Evolutionary conservation across 2,888 invertebrate genomes (phyloP).

Genomic region (Melikaiella ostensackeni): DNA sequence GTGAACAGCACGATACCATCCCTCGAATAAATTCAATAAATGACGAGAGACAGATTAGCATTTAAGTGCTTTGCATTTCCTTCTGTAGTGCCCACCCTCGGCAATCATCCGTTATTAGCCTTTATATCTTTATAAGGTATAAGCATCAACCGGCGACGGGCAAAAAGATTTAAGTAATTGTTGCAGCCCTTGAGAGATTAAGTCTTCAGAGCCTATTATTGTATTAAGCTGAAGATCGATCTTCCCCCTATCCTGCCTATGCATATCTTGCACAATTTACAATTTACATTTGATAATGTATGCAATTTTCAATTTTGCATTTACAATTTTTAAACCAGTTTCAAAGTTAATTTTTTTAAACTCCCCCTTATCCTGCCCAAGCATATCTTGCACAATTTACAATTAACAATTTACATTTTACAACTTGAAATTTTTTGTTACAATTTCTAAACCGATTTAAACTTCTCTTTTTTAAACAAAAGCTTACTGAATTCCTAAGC

Average conservation of each 20-base stretch:
- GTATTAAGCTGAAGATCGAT: conserved; percentile 24
- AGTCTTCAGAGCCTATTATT: conserved; percentile 19
- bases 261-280: background rate
- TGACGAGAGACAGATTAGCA: conserved; percentile 18
- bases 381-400: background rate
- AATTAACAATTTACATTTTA: background rate
- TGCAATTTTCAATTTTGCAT: no score
- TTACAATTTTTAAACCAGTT: no score
- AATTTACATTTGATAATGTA: background rate
- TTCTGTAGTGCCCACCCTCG: conserved; percentile 5
- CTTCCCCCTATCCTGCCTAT: background rate
- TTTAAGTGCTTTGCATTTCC: conserved; percentile 36
- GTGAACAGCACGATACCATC: conserved; percentile 27
- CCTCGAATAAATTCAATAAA: conserved; percentile 14
- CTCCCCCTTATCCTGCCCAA: background rate
- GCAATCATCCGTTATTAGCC: conserved; percentile 36
- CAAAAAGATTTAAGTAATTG: conserved; percentile 39
- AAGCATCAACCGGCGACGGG: conserved; percentile 13
- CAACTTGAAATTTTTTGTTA: no score
- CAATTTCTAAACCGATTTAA: no score
- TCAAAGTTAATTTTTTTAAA: no score
- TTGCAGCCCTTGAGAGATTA: conserved; percentile 9
- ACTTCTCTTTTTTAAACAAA: no score
- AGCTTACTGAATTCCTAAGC: no score
- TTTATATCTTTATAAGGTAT: conserved; percentile 11